phyloP scores from a whole-genome alignment of 2,888 invertebrate species.

The Ceraclea dissimilis region DNA sequence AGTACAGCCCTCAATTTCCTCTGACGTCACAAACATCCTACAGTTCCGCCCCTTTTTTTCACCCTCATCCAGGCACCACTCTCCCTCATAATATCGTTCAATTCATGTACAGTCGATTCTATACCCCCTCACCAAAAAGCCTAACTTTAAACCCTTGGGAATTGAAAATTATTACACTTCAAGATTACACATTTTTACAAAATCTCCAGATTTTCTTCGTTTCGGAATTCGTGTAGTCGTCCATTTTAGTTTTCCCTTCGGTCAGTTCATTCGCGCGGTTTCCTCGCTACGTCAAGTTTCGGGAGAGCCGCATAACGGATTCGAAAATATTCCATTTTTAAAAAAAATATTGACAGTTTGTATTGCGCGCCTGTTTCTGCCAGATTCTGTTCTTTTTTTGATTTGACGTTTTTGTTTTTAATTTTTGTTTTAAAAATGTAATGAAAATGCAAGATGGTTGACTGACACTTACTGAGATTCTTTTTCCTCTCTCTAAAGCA shows the following conservation, averaged over 20 bases:
- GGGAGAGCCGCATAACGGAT: no score
- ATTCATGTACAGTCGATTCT: conserved; percentile 3
- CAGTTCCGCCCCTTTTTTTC: conserved; percentile 13
- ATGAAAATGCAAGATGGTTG: conserved; percentile 20
- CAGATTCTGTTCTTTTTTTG: neutral
- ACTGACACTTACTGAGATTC: conserved; percentile 10
- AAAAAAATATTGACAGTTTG: neutral
- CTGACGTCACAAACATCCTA: conserved; percentile 13
- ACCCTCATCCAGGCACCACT: neutral
- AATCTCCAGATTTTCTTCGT: neutral
- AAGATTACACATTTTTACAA: neutral
- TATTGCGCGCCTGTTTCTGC: neutral
- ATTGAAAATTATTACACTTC: neutral
- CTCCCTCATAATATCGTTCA: conserved; percentile 4
- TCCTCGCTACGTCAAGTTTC: conserved; percentile 2
- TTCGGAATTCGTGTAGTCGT: no score
- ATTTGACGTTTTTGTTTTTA: neutral
- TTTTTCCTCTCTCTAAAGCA: conserved; percentile 10
- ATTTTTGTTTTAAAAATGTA: neutral
- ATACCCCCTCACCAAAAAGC: neutral
- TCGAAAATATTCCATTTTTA: no score
- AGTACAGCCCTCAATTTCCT: neutral
- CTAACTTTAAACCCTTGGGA: neutral
- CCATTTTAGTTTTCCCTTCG: neutral
- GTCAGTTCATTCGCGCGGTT: conserved; percentile 14